Evolutionary conservation across 2,113 vertebrate genomes (phyloP).

Genomic region (Cyanocitta stelleri): DNA sequence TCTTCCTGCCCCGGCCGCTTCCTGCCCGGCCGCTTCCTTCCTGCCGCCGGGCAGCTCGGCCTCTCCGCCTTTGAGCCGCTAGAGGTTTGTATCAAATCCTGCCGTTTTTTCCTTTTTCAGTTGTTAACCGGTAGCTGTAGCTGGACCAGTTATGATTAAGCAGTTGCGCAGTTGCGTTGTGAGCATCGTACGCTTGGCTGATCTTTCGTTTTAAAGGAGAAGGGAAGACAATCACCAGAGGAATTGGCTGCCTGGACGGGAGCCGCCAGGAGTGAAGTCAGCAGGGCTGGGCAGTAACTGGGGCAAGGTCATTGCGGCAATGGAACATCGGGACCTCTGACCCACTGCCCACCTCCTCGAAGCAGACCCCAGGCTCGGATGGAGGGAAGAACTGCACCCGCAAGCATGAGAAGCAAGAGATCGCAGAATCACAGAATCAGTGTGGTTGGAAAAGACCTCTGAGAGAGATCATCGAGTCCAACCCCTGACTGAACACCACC

Average conservation of each 20-base stretch:
- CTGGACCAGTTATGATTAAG: background rate
- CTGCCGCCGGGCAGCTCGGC: accelerated
- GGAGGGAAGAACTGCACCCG: background rate
- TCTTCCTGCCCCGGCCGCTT: background rate
- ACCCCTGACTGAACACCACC: background rate
- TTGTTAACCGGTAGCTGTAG: background rate
- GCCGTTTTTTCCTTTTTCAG: background rate
- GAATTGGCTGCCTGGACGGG: background rate
- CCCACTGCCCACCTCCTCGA: background rate
- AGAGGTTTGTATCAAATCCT: accelerated
- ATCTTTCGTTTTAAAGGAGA: background rate
- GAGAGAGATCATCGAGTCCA: background rate
- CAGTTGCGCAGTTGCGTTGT: background rate
- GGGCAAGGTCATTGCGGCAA: background rate
- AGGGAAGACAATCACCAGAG: background rate
- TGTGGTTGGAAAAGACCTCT: background rate
- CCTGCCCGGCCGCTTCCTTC: too few relatives aligned
- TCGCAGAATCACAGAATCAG: background rate
- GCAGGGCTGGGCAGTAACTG: background rate
- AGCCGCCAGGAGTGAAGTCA: background rate
- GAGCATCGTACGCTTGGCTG: background rate
- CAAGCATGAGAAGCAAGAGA: background rate
- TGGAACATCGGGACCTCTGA: background rate
- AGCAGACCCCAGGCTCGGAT: background rate
- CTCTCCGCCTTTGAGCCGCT: accelerated